These are phyloP conservation scores for Noctua comes DNA, from an alignment of 2,888 invertebrate genomes.

Conservation along the genomic window DNA sequence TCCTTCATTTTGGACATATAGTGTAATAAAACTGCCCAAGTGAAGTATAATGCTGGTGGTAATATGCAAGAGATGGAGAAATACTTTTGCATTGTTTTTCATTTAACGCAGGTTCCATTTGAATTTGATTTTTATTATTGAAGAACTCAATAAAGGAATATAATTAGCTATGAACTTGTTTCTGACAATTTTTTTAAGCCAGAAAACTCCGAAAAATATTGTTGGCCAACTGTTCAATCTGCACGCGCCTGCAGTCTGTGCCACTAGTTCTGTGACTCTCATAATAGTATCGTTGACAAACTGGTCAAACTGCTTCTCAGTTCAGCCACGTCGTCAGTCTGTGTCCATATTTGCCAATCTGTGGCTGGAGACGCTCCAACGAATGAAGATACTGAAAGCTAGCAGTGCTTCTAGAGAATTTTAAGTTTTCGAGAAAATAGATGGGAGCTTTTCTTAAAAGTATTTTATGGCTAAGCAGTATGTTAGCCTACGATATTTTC, in stretches of 20 bases:
- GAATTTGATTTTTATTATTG: no score
- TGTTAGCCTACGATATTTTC: neutral
- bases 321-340: constrained; percentile 4
- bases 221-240: neutral
- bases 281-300: neutral
- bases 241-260: neutral
- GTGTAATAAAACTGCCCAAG: constrained; percentile 29
- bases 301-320: neutral
- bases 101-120: neutral
- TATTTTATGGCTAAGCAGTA: neutral
- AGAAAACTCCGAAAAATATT: neutral
- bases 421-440: constrained; percentile 13
- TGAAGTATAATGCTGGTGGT: constrained; percentile 17
- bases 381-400: constrained; percentile 43
- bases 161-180: no score
- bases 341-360: constrained; percentile 35
- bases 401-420: constrained; percentile 33
- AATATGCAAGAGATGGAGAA: neutral
- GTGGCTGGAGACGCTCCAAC: constrained; percentile 53
- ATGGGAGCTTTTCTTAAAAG: neutral
- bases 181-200: no score
- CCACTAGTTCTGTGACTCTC: no score
- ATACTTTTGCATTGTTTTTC: neutral
- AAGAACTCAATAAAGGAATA: no score
- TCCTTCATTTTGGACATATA: constrained; percentile 36